Conservation (phyloP, 2,888 invertebrate species). For the Drosophila mimetica region DNA sequence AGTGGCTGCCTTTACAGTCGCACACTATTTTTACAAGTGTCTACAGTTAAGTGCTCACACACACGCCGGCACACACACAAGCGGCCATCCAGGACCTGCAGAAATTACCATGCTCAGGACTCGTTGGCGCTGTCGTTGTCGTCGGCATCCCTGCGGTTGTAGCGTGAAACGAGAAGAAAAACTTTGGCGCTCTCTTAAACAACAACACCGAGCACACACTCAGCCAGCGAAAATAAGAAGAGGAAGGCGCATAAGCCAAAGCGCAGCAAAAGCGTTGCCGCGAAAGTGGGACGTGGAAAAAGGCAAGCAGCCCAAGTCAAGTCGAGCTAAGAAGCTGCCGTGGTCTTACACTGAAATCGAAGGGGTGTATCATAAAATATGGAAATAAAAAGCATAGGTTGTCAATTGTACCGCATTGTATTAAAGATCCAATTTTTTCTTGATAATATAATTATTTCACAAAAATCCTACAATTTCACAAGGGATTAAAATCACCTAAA, state of each 20-base stretch:
- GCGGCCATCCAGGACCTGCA: conserved; percentile 40
- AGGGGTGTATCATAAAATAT: neutral
- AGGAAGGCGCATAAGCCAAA: conserved; percentile 33
- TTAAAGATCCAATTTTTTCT: no score
- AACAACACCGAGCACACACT: conserved; percentile 51
- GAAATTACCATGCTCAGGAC: conserved; percentile 79
- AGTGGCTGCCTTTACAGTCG: conserved; percentile 72
- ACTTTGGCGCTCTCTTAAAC: conserved; percentile 62
- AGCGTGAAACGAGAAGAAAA: conserved; percentile 70
- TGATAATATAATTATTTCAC: no score
- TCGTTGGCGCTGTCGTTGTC: conserved; percentile 41
- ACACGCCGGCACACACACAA: conserved; percentile 41
- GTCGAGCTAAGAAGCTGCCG: conserved; percentile 68
- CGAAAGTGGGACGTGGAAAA: conserved; percentile 55
- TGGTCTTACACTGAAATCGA: conserved; percentile 18
- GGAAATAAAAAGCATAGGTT: no score
- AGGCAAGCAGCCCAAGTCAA: conserved; percentile 45
- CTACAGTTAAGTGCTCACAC: conserved; percentile 68
- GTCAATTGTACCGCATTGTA: no score
- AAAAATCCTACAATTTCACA: no score
- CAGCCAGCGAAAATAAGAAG: conserved; percentile 9
- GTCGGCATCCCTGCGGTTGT: conserved; percentile 55
- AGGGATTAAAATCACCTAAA: no score
- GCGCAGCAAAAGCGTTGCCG: conserved; percentile 37
- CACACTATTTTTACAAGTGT: conserved; percentile 78